Evolutionary conservation across 2,888 invertebrate species (phyloP).

Genomic region (Apomyelois bistriatella): DNA sequence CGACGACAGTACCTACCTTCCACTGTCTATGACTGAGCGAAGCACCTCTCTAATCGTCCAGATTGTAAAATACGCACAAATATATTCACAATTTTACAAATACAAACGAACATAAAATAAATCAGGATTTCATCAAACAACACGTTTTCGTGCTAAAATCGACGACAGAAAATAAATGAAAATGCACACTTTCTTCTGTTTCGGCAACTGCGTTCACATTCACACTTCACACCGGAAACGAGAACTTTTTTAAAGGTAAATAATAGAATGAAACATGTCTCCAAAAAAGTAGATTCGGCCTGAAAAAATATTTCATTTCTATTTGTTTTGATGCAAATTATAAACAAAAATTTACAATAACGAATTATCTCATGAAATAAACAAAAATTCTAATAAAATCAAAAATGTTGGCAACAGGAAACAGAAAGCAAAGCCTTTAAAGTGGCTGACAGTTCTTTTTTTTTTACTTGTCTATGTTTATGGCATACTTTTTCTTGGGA

Average conservation of each 20-base stretch:
- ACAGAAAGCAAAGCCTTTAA: neutral
- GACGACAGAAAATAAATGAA: conserved; percentile 79
- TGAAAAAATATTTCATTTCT: conserved; percentile 61
- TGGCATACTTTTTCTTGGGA: neutral
- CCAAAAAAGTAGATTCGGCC: conserved; percentile 35
- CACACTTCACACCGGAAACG: conserved; percentile 77
- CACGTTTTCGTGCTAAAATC: conserved; percentile 66
- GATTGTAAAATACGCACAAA: conserved; percentile 42
- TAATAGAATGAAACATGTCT: conserved; percentile 48
- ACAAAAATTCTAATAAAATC: conserved; percentile 30
- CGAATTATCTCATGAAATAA: conserved; percentile 28
- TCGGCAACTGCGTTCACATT: conserved; percentile 72
- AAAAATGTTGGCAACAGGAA: conserved; percentile 28
- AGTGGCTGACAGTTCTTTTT: neutral
- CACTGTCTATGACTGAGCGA: conserved; percentile 69
- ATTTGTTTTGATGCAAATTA: conserved; percentile 33
- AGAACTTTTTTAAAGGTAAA: conserved; percentile 60
- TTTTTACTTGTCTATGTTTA: neutral
- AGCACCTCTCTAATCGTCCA: conserved; percentile 53
- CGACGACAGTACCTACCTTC: conserved; percentile 70
- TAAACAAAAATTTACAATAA: conserved; percentile 41
- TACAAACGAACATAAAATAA: conserved; percentile 62
- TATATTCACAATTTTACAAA: conserved; percentile 43
- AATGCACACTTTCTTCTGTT: conserved; percentile 75
- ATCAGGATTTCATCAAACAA: conserved; percentile 57